Evolutionary conservation across 2,888 invertebrate species (phyloP), one percentile per base, ranked within the genome.

Genomic region (Lacanobia oleracea): DNA sequence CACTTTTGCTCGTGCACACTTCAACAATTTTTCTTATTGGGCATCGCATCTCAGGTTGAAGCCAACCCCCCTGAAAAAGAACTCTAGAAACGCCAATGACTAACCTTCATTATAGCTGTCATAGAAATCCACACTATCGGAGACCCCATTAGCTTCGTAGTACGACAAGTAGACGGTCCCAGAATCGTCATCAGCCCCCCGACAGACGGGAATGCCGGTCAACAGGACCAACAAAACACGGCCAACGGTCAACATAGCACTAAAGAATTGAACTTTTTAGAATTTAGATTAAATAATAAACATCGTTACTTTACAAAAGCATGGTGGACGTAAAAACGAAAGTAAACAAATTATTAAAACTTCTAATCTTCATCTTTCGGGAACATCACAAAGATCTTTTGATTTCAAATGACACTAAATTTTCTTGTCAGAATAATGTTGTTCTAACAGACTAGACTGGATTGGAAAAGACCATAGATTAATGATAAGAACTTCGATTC

Each of bases 31-130:
- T 27, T 27, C 27, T 27, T 27, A 27, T 27, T 27, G 27, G 27
- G 27, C 27, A 3, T 27, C 27, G 27, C 27, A 27, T 27, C 27
- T 27, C 27, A 27, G 27, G 27, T 27, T 27, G 27, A 3, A 3
- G 3, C 1, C 27, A 27, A 3, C 2, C 27, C 2, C 27, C 27
- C 27, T 27, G 27, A 3, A 27, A 27, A 27, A 27, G 3, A 27
- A 27, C 27, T 27, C 27, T 27, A 27, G 27, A 27, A 2, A 27
- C 27, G 3, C 27, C 27, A 27, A 27, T 27, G 27, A 27, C 27
- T 27, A 5, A 73, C 79, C 79, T 0, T 73, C 51, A 37, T 73
- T 61, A n/a, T 61, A 54, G 6, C 37, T 60, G 2, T 54, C 54
- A n/a, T 56, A 67, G 33, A 67, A 37, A 37, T 67, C 74, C 0